Conservation (phyloP, 2,113 vertebrate genomes). For the Syrmaticus mikado region DNA sequence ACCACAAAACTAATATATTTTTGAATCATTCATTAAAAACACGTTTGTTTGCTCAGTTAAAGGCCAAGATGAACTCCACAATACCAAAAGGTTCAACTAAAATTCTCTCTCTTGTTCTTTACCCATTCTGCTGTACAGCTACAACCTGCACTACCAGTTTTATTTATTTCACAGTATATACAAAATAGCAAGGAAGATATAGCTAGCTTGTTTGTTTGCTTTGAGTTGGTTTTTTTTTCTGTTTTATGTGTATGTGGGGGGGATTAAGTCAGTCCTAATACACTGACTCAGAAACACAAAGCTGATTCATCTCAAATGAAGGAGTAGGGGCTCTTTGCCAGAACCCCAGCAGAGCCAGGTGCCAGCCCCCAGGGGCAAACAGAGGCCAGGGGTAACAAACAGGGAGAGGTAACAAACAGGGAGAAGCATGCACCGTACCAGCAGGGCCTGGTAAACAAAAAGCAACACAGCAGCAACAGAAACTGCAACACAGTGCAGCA, state of each 20-base stretch:
- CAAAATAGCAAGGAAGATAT: not conserved
- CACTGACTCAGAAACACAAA: not conserved
- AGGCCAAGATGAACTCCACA: constrained; percentile 45
- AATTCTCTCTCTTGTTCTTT: not conserved
- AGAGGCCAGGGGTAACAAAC: not conserved
- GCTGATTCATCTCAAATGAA: not conserved
- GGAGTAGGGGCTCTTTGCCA: not conserved
- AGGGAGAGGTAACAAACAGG: not conserved
- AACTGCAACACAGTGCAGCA: not conserved
- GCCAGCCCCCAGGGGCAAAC: not conserved
- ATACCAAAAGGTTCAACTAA: constrained; percentile 3
- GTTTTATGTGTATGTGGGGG: not conserved
- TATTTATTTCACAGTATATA: not conserved
- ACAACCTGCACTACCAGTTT: not conserved
- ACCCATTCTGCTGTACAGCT: not conserved
- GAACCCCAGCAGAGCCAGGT: not conserved
- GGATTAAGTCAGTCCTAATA: not conserved
- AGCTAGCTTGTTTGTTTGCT: not conserved
- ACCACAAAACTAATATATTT: constrained; percentile 61
- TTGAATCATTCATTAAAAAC: constrained; percentile 56
- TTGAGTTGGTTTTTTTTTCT: not conserved
- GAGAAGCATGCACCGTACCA: not conserved
- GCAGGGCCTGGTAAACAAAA: not conserved
- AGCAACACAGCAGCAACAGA: not conserved
- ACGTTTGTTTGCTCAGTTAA: constrained; percentile 60